Percentiles rank a stretch among this genome's conserved stretches.
These are phyloP conservation scores for Tokudaia muenninki DNA, from an alignment of 2,797 vertebrate genomes.

Conservation along the genomic window DNA sequence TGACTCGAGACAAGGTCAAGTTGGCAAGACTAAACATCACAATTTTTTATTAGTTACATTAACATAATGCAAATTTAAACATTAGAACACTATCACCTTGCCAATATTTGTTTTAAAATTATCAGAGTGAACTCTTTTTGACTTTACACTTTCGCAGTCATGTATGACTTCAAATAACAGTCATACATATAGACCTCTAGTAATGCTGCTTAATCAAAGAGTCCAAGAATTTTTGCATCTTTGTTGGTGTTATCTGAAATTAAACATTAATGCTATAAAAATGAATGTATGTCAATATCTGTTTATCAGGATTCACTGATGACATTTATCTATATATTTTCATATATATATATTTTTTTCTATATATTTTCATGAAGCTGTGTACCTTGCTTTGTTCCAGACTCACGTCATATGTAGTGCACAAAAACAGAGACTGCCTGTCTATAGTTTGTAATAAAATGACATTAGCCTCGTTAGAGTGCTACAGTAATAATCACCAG, in stretches of 20 bases:
- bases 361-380: neutral
- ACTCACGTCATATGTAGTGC: constrained; percentile 38
- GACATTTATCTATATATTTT: constrained; percentile 14
- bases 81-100: neutral
- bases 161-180: neutral
- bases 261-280: neutral
- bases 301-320: neutral
- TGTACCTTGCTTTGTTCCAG: constrained; percentile 12
- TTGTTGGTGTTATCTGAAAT: neutral
- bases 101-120: constrained; percentile 24
- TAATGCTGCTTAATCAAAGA: neutral
- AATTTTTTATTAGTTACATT: neutral
- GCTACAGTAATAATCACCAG: constrained; percentile 24
- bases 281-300: neutral
- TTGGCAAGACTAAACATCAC: neutral
- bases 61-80: neutral
- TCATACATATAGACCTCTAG: neutral
- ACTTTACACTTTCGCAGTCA: neutral
- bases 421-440: constrained; percentile 46
- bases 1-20: neutral
- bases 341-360: no score
- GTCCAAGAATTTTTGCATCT: neutral
- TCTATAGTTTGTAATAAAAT: constrained; percentile 57
- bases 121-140: neutral
- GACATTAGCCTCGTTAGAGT: constrained; percentile 6